Percentiles rank a stretch among this genome's conserved stretches.
Evolutionary conservation across 2,113 vertebrate species (phyloP).

Genomic region (rat (Rattus norvegicus)): GRCr8 NC_086023.1:128605501-128606000

Average conservation of each 20-base stretch:
- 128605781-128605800: background rate
- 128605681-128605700: background rate
- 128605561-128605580: background rate
- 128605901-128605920: too few relatives aligned
- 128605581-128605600: background rate
- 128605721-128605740: background rate
- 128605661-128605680: background rate
- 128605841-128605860: background rate
- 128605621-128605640: background rate
- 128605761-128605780: background rate
- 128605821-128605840: too few relatives aligned
- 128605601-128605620: constrained; percentile 1
- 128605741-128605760: background rate
- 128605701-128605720: background rate
- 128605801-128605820: background rate
- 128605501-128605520: background rate
- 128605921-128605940: too few relatives aligned
- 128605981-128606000: background rate
- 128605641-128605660: constrained; percentile 22
- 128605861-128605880: background rate
- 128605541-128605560: background rate
- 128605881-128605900: too few relatives aligned
- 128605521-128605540: background rate
- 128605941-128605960: too few relatives aligned
- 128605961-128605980: too few relatives aligned